These are phyloP conservation scores for Tokudaia tokunoshimensis DNA, from an alignment of 2,797 vertebrate species.

Conservation along the genomic window DNA sequence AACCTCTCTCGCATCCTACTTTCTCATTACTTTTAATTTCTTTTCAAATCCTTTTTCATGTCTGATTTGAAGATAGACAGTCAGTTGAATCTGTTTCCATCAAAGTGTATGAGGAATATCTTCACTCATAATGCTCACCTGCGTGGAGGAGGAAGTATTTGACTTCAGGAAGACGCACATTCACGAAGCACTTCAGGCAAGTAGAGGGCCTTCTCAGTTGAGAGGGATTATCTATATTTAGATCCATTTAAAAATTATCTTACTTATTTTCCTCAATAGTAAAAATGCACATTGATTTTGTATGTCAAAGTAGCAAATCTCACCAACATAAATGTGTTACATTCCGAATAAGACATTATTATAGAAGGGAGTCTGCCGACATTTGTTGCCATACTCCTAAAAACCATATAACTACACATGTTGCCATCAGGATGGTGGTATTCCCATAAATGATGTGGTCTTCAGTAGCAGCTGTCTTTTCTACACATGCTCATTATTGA, in stretches of 20 bases:
- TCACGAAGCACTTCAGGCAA: not conserved
- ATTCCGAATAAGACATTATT: slow-evolving; percentile 50
- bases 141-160: not conserved
- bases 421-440: not conserved
- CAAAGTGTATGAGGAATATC: not conserved
- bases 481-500: slow-evolving; percentile 18
- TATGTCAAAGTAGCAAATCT: not conserved
- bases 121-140: not conserved
- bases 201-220: not conserved
- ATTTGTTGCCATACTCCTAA: not conserved
- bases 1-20: not conserved
- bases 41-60: not conserved
- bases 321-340: slow-evolving; percentile 14
- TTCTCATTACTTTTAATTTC: slow-evolving; percentile 17
- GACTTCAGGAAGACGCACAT: not conserved
- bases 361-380: not conserved
- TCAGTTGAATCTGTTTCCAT: not conserved
- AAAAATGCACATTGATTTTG: slow-evolving; percentile 1
- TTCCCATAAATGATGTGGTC: slow-evolving; percentile 19
- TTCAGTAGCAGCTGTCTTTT: slow-evolving; percentile 44
- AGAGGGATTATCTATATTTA: slow-evolving; percentile 49
- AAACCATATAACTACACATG: not conserved
- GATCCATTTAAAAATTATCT: slow-evolving; percentile 2
- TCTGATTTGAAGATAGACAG: not conserved
- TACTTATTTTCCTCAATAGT: slow-evolving; percentile 27